Percentiles rank a stretch among this genome's conserved stretches.
Conservation (phyloP, 1,140 invertebrate species). For the Lepidostoma basale region DNA sequence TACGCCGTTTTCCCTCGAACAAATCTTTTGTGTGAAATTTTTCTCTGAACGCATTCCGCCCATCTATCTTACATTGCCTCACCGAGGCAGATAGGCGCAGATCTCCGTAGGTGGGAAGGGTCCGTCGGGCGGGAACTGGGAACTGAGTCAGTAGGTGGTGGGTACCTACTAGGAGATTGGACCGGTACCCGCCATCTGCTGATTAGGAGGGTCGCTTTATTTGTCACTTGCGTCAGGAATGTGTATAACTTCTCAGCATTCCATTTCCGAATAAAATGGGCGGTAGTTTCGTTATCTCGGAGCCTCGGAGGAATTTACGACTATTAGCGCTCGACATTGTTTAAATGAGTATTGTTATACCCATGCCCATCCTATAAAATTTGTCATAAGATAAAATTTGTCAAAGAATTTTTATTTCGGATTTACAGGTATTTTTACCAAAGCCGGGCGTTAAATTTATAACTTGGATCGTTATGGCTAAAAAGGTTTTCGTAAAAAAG, state of each 20-base stretch:
- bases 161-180: too few relatives aligned
- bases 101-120: slow-evolving; percentile 8
- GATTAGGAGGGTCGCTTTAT: neutral
- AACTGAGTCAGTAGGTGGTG: too few relatives aligned
- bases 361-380: too few relatives aligned
- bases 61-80: slow-evolving; percentile 4
- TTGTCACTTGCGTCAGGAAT: slow-evolving; percentile 17
- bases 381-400: too few relatives aligned
- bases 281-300: neutral
- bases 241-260: slow-evolving; percentile 17
- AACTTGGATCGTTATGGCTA: too few relatives aligned
- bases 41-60: slow-evolving; percentile 13
- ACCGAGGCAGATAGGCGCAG: neutral
- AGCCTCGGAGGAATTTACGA: neutral
- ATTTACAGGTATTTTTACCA: too few relatives aligned
- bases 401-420: too few relatives aligned
- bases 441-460: too few relatives aligned
- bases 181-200: too few relatives aligned
- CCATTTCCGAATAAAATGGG: slow-evolving; percentile 17
- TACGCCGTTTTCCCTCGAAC: slow-evolving; percentile 15
- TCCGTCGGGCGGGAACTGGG: too few relatives aligned
- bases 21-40: slow-evolving; percentile 21
- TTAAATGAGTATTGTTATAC: too few relatives aligned
- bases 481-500: too few relatives aligned
- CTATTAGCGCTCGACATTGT: neutral